A percentile compares a stretch with the other conserved stretches of the same genome.
These are phyloP conservation scores for Petaurus breviceps DNA, from an alignment of 2,113 vertebrate species.

Conservation along the genomic window DNA sequence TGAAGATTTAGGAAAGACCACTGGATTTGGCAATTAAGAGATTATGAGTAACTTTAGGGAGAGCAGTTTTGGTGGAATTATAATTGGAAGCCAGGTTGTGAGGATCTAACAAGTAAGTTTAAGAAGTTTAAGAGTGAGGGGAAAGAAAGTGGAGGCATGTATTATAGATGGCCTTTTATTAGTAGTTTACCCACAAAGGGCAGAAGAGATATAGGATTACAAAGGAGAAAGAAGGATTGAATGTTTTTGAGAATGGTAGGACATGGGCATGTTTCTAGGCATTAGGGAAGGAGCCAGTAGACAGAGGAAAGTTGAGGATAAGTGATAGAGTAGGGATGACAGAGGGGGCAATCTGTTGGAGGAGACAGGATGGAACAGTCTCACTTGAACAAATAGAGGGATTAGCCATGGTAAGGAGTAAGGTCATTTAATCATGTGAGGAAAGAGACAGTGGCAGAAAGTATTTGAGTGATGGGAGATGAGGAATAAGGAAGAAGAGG, in stretches of 20 bases:
- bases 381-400: neutral
- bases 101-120: too few species aligned
- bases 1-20: neutral
- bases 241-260: neutral
- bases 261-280: neutral
- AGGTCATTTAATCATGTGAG: too few species aligned
- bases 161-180: neutral
- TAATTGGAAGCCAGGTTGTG: neutral
- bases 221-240: neutral
- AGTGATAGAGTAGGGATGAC: neutral
- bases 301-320: neutral
- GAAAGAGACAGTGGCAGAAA: too few species aligned
- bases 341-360: neutral
- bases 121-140: neutral
- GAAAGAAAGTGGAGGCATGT: neutral
- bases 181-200: neutral
- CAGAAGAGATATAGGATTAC: neutral
- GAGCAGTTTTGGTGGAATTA: neutral
- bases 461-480: too few species aligned
- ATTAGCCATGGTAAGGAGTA: neutral
- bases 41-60: neutral
- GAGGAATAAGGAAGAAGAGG: too few species aligned
- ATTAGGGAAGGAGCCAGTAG: neutral
- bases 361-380: neutral
- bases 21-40: neutral